A percentile compares a stretch with the other conserved stretches of the same genome.
Evolutionary conservation across 2,888 invertebrate species (phyloP).

Genomic region (Cheilosia variabilis): DNA sequence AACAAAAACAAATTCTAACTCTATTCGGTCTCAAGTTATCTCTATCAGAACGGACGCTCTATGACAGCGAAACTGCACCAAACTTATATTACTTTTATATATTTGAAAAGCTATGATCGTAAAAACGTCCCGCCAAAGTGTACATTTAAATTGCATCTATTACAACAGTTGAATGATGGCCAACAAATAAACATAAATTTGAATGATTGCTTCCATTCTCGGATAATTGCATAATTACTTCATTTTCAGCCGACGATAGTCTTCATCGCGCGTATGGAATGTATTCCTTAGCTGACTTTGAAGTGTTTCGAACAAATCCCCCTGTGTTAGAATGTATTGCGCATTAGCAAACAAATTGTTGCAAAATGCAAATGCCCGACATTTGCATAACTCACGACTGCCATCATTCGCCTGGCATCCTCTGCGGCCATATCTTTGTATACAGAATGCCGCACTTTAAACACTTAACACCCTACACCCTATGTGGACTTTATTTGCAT

Average conservation of each 20-base stretch:
- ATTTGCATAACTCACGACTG: constrained; percentile 37
- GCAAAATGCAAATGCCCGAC: constrained; percentile 39
- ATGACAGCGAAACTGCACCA: no score
- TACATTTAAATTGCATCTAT: neutral
- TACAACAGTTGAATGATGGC: neutral
- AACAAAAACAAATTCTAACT: no score
- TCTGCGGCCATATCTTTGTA: constrained; percentile 12
- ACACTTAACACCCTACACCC: neutral
- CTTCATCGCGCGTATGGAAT: neutral
- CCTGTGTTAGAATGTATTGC: neutral
- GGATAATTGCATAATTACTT: constrained; percentile 32
- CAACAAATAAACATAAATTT: constrained; percentile 23
- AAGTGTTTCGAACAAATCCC: neutral
- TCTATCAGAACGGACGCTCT: no score
- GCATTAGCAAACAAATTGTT: constrained; percentile 34
- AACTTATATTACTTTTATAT: no score
- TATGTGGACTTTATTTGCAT: constrained; percentile 24
- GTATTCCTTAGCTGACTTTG: neutral
- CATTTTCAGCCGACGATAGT: constrained; percentile 8
- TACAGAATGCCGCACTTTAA: constrained; percentile 23
- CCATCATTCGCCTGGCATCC: constrained; percentile 32
- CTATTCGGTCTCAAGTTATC: no score
- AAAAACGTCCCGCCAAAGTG: no score
- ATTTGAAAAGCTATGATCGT: no score
- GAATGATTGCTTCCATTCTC: constrained; percentile 1